Base-by-base conservation (phyloP, 2,888 invertebrate genomes). In the Geophilus truncorum region DNA sequence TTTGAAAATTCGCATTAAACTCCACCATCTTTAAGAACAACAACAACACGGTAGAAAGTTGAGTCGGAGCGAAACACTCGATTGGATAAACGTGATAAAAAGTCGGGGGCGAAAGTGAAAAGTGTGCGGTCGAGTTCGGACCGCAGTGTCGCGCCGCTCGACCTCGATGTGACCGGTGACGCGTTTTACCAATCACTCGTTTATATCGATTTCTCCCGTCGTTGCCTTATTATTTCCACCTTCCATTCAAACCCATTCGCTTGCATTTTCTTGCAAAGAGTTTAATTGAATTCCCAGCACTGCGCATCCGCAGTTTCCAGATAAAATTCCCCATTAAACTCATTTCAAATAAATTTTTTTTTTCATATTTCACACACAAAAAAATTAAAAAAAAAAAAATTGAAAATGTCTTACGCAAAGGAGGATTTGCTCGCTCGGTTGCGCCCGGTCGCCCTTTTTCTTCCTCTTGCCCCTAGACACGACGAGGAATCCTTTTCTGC, bases 401-500 rank as follows among this genome's bases (percentile, higher is more conserved):
- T 12, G 12, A 45, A 45, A 12, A 18, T 45, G 12, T 45, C 70
- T 70, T 70, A 70, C 70, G 28, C 70, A 28, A 25, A 70, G 70
- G 15, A 70, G n/a, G 25, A 70, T 70, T n/a, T 70, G 70, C n/a
- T 70, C 70, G 28, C 10, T 28, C 15, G 10, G 70, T 6, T 23
- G 62, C 15, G 6, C 23, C 23, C 2, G 3, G 21, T 21, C 21
- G 18, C 4, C 3, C 21, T 75, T 30, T 15, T 34, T 77, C 10
- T n/a, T 1, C 77, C 34, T 18, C 12, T 77, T 36, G 23, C 36
- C 36, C 30, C 0, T 4, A 5, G 77, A 34, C 21, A 77, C 77
- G 18, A 77, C 36, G 34, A 77, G 77, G 36, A 36, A 77, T 18
- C 77, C 77, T 77, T 77, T 77, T 15, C 77, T 28, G 34, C 30